A percentile compares a stretch with the other conserved stretches of the same genome.
These are phyloP conservation scores for Mycteria americana DNA, from an alignment of 2,797 vertebrate species.

Conservation along the genomic window DNA sequence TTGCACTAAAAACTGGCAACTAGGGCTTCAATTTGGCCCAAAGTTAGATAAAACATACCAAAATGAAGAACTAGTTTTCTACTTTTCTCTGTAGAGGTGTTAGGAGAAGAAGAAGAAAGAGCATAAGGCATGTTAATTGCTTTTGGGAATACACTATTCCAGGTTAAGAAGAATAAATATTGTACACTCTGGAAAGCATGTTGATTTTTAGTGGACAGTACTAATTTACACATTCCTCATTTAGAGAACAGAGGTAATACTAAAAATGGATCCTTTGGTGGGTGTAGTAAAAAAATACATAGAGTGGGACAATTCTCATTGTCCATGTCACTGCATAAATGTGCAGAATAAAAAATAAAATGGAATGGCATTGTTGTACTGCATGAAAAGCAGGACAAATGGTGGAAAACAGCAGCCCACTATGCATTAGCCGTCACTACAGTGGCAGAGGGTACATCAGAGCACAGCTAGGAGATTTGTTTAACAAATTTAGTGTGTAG, in stretches of 20 bases:
- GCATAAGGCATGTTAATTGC: conserved; percentile 1
- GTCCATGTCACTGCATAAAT: neutral
- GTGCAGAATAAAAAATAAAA: neutral
- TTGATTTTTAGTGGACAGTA: conserved; percentile 6
- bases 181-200: neutral
- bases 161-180: conserved; percentile 38
- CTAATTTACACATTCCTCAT: conserved; percentile 22
- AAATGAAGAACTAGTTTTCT: neutral
- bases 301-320: neutral
- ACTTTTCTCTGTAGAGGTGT: neutral
- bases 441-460: neutral
- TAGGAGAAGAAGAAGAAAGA: neutral
- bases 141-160: neutral
- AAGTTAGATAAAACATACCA: neutral
- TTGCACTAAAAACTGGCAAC: neutral
- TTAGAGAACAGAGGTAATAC: neutral
- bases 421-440: neutral
- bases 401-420: neutral
- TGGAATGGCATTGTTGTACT: neutral
- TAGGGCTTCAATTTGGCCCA: neutral
- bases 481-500: neutral
- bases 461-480: neutral
- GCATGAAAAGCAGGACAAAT: neutral
- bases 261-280: neutral
- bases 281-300: neutral